phyloP scores from a whole-genome alignment of 2,113 vertebrate genomes.

The Stomatorhinus ivindoensis region DNA sequence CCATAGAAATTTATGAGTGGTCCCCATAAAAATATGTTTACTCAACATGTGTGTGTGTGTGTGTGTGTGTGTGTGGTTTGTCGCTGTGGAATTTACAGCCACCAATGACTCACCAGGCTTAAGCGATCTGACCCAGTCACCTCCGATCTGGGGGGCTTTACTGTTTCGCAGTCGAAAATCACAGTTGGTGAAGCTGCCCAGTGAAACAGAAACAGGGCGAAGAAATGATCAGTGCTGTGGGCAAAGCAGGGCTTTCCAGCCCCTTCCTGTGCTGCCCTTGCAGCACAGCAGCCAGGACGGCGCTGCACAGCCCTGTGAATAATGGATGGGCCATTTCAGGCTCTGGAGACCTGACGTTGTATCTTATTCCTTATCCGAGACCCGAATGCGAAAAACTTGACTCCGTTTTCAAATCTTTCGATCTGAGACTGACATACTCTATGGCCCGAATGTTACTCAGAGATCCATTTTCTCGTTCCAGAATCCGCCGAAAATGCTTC shows the following conservation, averaged over 20 bases:
- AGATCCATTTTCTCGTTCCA: neutral
- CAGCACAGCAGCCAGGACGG: neutral
- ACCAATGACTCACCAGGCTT: neutral
- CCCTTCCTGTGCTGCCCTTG: neutral
- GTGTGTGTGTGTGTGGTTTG: neutral
- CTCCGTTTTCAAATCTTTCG: neutral
- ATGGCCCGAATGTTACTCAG: neutral
- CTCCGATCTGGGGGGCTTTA: neutral
- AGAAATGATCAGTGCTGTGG: neutral
- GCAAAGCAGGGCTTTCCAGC: neutral
- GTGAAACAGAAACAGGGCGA: neutral
- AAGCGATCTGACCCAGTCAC: neutral
- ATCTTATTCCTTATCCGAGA: neutral
- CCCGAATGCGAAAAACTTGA: neutral
- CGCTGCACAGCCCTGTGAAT: slow-evolving; percentile 11
- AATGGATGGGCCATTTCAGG: slow-evolving; percentile 10
- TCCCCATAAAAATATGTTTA: too few species aligned
- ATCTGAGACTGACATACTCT: neutral
- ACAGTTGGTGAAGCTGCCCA: neutral
- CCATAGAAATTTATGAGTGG: neutral
- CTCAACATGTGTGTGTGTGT: too few species aligned
- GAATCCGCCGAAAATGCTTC: neutral
- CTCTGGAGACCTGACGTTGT: neutral
- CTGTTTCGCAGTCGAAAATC: neutral
- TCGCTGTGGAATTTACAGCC: neutral